These are phyloP conservation scores for Sciurus niger DNA, from an alignment of 2,113 vertebrate genomes.

Conservation along the genomic window DNA sequence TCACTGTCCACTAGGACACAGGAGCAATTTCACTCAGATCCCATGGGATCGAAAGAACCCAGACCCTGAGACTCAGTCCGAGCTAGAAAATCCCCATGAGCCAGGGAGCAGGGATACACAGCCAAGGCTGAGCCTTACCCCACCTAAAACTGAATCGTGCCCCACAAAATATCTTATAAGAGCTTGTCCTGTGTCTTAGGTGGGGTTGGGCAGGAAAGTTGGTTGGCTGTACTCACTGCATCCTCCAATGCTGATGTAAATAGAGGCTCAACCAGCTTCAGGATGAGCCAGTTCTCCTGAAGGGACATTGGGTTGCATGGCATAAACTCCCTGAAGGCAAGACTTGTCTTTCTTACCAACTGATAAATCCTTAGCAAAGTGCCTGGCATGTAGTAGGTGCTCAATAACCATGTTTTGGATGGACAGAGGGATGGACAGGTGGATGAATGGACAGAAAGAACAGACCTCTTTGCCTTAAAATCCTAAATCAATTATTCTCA, in stretches of 20 bases:
- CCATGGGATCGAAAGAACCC: background rate
- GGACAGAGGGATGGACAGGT: background rate
- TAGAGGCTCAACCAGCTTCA: background rate
- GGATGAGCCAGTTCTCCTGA: background rate
- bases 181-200: background rate
- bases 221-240: background rate
- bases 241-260: background rate
- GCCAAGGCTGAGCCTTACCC: background rate
- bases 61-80: background rate
- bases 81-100: background rate
- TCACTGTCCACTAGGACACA: background rate
- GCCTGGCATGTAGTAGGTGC: background rate
- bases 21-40: background rate
- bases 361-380: background rate
- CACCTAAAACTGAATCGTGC: slow-evolving; percentile 27
- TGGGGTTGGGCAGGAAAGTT: background rate
- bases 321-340: background rate
- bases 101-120: background rate
- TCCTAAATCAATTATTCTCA: background rate
- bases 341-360: background rate
- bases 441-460: background rate
- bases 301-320: rapidly evolving
- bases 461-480: background rate
- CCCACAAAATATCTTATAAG: background rate
- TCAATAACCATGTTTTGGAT: background rate